These are phyloP conservation scores for Micromussa lordhowensis DNA, from an alignment of 92 coral and sea anemone genomes.

Conservation along the genomic window DNA sequence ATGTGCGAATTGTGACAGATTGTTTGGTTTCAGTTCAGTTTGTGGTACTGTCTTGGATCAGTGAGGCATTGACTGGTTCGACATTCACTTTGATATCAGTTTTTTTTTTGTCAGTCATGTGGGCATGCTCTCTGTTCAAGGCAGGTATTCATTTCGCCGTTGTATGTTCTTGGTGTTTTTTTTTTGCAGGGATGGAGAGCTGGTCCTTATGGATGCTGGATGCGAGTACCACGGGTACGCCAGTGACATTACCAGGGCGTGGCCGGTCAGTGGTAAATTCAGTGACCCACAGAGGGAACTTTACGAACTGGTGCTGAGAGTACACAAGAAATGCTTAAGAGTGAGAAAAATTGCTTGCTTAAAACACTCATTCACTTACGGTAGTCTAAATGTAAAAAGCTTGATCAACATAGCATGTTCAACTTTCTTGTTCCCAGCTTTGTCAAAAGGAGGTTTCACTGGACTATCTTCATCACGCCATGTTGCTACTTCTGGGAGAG, in stretches of 20 bases:
- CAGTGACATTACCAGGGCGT: conserved; percentile 94
- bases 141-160: not conserved
- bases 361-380: not conserved
- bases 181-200: conserved; percentile 81
- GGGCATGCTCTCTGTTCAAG: not conserved
- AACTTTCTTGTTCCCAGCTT: conserved; percentile 59
- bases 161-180: not conserved
- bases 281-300: conserved; percentile 86
- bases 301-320: conserved; percentile 84
- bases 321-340: conserved; percentile 85
- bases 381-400: not conserved
- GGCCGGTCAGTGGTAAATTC: conserved; percentile 97
- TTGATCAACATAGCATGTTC: not conserved
- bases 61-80: too few relatives aligned
- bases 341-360: conserved; percentile 50
- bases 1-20: not conserved
- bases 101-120: not conserved
- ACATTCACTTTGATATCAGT: too few relatives aligned
- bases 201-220: conserved; percentile 94
- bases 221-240: conserved; percentile 97
- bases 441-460: conserved; percentile 86
- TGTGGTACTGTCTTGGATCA: too few relatives aligned
- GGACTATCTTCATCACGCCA: conserved; percentile 86
- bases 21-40: not conserved
- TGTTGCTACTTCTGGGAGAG: conserved; percentile 84